Conservation (phyloP, 2,888 invertebrate species). For the Drosophila subsilvestris region DNA sequence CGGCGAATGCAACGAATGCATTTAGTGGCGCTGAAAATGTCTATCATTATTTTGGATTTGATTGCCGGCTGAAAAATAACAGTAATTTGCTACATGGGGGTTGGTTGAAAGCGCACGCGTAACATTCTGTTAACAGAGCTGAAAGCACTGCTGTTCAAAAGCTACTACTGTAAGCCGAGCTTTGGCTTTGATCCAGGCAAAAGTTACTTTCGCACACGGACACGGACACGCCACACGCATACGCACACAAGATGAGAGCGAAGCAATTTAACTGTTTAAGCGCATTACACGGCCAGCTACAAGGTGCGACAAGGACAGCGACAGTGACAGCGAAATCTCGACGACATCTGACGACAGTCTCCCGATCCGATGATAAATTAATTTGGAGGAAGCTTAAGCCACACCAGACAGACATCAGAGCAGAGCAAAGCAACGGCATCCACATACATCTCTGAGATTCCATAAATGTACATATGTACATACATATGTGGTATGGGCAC, state of each 20-base stretch:
- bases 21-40: neutral
- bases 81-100: neutral
- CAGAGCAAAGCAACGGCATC: neutral
- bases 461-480: constrained; percentile 16
- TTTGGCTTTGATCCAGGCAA: too few species aligned
- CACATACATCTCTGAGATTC: neutral
- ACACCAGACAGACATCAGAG: constrained; percentile 2
- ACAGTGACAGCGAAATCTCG: constrained; percentile 25
- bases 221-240: too few species aligned
- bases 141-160: neutral
- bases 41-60: neutral
- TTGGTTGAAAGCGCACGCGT: too few species aligned
- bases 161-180: neutral
- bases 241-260: constrained; percentile 23
- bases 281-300: constrained; percentile 50
- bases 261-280: constrained; percentile 65
- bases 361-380: constrained; percentile 55
- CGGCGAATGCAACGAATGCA: neutral
- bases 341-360: constrained; percentile 38
- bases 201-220: neutral
- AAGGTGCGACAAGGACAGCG: constrained; percentile 1
- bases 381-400: constrained; percentile 46
- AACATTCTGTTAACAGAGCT: neutral
- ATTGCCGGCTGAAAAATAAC: neutral
- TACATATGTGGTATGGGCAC: neutral